phyloP scores from a whole-genome alignment of 2,888 invertebrate genomes.

The Laspeyria flexula region DNA sequence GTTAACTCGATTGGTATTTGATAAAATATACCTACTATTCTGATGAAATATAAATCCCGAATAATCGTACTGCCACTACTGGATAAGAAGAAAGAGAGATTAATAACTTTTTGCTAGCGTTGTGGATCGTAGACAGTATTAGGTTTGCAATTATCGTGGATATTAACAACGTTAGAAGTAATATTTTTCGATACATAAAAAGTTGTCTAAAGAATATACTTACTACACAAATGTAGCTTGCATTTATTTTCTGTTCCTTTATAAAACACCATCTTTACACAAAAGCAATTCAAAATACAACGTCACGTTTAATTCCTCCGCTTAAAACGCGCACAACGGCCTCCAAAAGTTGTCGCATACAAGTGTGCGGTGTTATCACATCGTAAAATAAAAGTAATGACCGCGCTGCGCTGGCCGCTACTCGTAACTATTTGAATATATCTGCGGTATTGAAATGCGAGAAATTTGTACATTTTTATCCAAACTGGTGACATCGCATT shows the following conservation, averaged over 20 bases:
- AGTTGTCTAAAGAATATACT: too few relatives aligned
- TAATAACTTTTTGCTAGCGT: too few relatives aligned
- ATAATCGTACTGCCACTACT: too few relatives aligned
- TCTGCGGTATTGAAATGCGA: conserved; percentile 23
- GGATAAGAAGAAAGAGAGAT: too few relatives aligned
- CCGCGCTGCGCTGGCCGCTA: conserved; percentile 49
- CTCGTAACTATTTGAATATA: conserved; percentile 37
- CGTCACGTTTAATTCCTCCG: conserved; percentile 36
- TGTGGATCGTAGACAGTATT: too few relatives aligned
- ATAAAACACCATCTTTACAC: conserved; percentile 12
- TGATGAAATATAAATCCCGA: too few relatives aligned
- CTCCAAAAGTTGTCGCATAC: conserved; percentile 50
- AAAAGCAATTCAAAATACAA: conserved; percentile 30
- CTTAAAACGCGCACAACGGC: conserved; percentile 34
- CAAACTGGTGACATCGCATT: neutral
- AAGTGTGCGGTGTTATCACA: conserved; percentile 60
- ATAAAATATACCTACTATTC: too few relatives aligned
- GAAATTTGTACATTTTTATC: conserved; percentile 1
- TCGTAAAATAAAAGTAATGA: conserved; percentile 67
- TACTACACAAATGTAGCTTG: neutral
- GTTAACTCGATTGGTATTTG: too few relatives aligned
- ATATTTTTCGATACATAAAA: too few relatives aligned
- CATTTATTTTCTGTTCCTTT: neutral
- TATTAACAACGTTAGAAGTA: too few relatives aligned
- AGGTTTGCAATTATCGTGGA: too few relatives aligned